phyloP scores from a whole-genome alignment of 2,113 vertebrate genomes.

The Cathartes aura region DNA sequence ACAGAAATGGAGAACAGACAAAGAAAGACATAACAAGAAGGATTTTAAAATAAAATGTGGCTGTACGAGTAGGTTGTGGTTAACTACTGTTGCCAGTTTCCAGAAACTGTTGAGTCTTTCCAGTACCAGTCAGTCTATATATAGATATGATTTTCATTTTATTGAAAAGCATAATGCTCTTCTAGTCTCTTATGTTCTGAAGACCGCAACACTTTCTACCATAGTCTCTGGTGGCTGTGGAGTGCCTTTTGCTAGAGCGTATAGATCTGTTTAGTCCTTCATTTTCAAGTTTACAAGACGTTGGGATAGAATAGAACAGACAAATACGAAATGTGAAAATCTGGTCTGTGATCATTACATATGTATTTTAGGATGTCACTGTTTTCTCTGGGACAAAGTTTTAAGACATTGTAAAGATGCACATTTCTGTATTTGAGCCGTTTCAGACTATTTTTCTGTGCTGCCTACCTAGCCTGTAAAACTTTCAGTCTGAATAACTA shows the following conservation, averaged over 20 bases:
- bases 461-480: background rate
- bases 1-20: background rate
- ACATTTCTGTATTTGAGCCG: background rate
- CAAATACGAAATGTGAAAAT: background rate
- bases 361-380: background rate
- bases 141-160: background rate
- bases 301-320: background rate
- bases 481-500: background rate
- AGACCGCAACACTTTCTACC: fast-evolving
- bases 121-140: background rate
- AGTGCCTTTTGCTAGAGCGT: background rate
- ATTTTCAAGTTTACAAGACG: background rate
- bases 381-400: background rate
- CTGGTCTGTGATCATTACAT: background rate
- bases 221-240: background rate
- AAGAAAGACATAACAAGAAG: background rate
- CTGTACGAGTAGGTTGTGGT: background rate
- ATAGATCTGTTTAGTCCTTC: background rate
- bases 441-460: background rate
- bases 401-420: background rate
- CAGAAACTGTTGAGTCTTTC: background rate
- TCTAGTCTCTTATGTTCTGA: background rate
- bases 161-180: background rate
- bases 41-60: background rate
- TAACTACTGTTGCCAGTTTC: background rate